Conservation (phyloP, 2,888 invertebrate genomes). For the Drosophila lacicola region DNA sequence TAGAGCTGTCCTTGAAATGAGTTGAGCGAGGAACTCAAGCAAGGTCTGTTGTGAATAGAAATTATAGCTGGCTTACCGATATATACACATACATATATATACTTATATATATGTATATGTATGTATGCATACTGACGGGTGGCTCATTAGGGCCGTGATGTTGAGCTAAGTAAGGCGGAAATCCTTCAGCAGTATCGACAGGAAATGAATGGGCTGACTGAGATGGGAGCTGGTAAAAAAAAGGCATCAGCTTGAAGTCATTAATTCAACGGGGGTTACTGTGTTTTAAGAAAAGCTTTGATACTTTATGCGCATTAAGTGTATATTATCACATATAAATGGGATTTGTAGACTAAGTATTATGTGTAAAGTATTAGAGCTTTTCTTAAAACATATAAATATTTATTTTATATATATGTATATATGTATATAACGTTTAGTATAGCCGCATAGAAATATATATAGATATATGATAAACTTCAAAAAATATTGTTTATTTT, state of each 20-base stretch:
- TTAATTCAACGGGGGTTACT: constrained; percentile 11
- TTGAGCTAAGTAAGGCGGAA: constrained; percentile 41
- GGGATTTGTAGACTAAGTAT: too few species aligned
- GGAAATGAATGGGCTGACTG: constrained; percentile 34
- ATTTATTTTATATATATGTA: too few species aligned
- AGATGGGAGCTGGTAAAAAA: not conserved
- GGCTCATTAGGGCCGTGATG: constrained; percentile 37
- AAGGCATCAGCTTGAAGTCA: constrained; percentile 16
- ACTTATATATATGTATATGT: not conserved
- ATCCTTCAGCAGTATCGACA: constrained; percentile 40
- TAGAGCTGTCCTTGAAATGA: constrained; percentile 43
- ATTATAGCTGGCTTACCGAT: constrained; percentile 4
- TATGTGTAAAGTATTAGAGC: too few species aligned
- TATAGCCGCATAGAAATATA: too few species aligned
- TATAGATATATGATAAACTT: too few species aligned
- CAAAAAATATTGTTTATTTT: too few species aligned
- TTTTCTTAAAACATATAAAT: too few species aligned
- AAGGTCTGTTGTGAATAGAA: not conserved
- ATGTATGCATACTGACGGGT: not conserved
- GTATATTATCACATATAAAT: too few species aligned
- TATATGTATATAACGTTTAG: too few species aligned
- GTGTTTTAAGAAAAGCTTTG: not conserved
- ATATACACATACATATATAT: not conserved
- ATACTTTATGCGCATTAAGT: not conserved
- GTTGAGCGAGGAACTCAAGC: constrained; percentile 6